Percentiles rank a stretch among this genome's conserved stretches.
Conservation (phyloP, 1,140 invertebrate species). For the Ceratina calcarata region DNA sequence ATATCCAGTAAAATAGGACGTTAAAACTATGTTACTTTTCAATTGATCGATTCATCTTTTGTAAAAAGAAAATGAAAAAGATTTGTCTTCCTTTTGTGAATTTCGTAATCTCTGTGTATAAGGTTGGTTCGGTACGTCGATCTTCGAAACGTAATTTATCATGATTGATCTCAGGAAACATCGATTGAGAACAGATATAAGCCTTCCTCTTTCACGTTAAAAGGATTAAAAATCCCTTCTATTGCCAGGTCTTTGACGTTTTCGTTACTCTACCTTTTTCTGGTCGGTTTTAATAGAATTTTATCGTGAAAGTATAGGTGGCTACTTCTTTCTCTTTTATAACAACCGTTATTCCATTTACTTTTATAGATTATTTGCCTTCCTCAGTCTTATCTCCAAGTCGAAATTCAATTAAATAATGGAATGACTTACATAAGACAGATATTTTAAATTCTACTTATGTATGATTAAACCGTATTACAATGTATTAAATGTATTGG, state of each 20-base stretch:
- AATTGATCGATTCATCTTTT: no score
- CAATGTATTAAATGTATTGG: no score
- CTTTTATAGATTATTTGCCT: no score
- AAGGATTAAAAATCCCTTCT: conserved; percentile 24
- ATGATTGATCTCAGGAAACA: conserved; percentile 28
- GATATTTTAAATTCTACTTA: no score
- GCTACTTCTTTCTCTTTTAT: no score
- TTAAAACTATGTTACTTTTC: no score
- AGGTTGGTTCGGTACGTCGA: conserved; percentile 20
- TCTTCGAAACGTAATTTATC: conserved; percentile 14
- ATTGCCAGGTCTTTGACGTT: neutral
- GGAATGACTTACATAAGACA: no score
- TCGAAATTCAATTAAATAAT: no score
- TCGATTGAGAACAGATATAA: conserved; percentile 22
- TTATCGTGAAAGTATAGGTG: neutral
- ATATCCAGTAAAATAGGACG: no score
- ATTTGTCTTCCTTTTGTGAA: conserved; percentile 29
- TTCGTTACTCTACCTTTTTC: neutral
- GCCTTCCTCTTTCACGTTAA: conserved; percentile 6
- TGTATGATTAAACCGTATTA: no score
- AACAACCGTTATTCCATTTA: no score
- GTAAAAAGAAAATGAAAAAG: conserved; percentile 7
- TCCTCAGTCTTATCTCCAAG: no score
- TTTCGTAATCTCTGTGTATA: conserved; percentile 20
- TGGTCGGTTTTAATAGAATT: neutral